Conservation (phyloP, 2,797 vertebrate species). For the Harpagifer antarcticus region DNA sequence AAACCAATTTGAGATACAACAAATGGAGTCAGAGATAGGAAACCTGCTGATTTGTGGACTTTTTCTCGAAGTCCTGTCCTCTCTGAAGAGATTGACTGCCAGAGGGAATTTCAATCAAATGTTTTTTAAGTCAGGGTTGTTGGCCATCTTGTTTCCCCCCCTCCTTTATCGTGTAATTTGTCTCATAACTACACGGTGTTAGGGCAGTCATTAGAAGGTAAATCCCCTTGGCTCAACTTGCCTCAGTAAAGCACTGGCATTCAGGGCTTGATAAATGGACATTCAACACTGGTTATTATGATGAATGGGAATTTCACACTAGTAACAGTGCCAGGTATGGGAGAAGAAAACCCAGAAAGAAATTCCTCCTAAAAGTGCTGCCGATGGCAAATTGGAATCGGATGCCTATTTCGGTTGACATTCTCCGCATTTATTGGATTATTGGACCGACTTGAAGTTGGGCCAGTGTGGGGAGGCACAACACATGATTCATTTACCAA, state of each 20-base stretch:
- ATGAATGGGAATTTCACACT: slow-evolving; percentile 84
- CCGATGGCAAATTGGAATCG: slow-evolving; percentile 76
- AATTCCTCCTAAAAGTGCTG: slow-evolving; percentile 71
- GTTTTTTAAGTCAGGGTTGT: slow-evolving; percentile 19
- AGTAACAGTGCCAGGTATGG: slow-evolving; percentile 72
- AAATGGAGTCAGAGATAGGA: slow-evolving; percentile 53
- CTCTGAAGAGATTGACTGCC: slow-evolving; percentile 18
- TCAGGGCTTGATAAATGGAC: slow-evolving; percentile 82
- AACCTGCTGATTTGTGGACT: slow-evolving; percentile 53
- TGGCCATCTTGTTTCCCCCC: slow-evolving; percentile 47
- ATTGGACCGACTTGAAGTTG: slow-evolving; percentile 54
- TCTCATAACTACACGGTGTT: slow-evolving; percentile 70
- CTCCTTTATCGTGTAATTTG: slow-evolving; percentile 67
- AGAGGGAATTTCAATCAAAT: slow-evolving; percentile 40
- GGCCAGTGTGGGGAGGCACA: slow-evolving; percentile 17
- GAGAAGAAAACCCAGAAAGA: slow-evolving; percentile 35
- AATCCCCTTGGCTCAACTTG: slow-evolving; percentile 66
- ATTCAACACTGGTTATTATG: slow-evolving; percentile 85
- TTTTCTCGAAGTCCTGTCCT: slow-evolving; percentile 19
- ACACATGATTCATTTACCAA: slow-evolving; percentile 39
- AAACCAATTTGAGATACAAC: slow-evolving; percentile 49
- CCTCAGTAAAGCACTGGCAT: slow-evolving; percentile 62
- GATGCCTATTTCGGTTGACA: slow-evolving; percentile 70
- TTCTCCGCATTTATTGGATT: slow-evolving; percentile 70
- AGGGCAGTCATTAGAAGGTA: slow-evolving; percentile 70